Percentiles rank a stretch among this genome's conserved stretches.
Evolutionary conservation across 2,888 invertebrate genomes (phyloP).

Genomic region (Nematopogon swammerdamellus): DNA sequence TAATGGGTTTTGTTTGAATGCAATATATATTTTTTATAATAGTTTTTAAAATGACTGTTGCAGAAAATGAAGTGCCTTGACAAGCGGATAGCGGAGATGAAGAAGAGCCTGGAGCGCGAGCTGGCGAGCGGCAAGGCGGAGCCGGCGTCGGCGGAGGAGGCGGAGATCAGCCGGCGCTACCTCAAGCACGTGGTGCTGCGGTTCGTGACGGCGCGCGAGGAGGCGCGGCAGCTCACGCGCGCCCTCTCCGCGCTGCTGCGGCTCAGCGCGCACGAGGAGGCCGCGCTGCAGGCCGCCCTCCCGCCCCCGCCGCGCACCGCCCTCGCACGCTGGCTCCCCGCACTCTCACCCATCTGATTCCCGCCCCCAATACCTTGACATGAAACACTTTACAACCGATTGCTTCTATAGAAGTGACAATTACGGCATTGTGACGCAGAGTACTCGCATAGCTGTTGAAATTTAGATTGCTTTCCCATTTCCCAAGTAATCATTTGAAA

Average conservation of each 20-base stretch:
- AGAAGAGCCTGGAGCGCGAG: conserved; percentile 88
- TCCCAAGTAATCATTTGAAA: too few relatives aligned
- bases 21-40: too few relatives aligned
- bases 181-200: conserved; percentile 91
- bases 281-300: conserved; percentile 74
- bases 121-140: conserved; percentile 64
- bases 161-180: conserved; percentile 70
- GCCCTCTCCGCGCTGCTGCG: conserved; percentile 83
- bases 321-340: conserved; percentile 35
- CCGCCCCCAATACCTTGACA: too few relatives aligned
- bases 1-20: too few relatives aligned
- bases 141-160: conserved; percentile 55
- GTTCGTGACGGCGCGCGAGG: conserved; percentile 85
- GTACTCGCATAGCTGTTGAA: too few relatives aligned
- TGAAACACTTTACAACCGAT: too few relatives aligned
- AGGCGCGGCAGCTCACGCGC: conserved; percentile 86
- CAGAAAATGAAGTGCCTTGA: conserved; percentile 86
- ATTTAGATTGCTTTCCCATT: too few relatives aligned
- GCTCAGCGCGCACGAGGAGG: conserved; percentile 84
- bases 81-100: conserved; percentile 84
- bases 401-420: too few relatives aligned
- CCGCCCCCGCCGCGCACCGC: conserved; percentile 34
- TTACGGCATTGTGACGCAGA: too few relatives aligned
- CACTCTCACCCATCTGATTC: conserved; percentile 28
- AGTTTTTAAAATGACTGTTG: background rate